Evolutionary conservation across 2,888 invertebrate genomes (phyloP), one percentile per base, ranked within the genome.

Genomic region (Phaonia tiefii): DNA sequence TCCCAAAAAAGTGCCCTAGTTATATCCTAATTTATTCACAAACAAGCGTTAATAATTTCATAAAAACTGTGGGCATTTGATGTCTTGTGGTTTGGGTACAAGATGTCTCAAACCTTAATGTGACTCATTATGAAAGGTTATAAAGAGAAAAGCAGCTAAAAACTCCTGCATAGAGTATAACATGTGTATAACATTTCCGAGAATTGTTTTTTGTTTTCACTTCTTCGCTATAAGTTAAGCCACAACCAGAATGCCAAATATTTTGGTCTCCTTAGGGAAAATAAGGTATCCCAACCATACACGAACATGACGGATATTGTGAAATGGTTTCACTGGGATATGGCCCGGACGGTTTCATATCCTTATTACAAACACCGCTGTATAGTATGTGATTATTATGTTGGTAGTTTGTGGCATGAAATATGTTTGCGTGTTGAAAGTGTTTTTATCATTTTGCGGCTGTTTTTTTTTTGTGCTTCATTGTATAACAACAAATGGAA

Each of bases 391-490:
- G 69, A 69, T 69, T 69, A 69, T 56, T 54, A 67, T 67, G 66
- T 67, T 51, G 11, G n/a, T 26, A 17, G 8, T 20, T 25, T 26
- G 46, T 17, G 44, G 54, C 54, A 26, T 42, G 20, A 73, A 75
- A 56, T 51, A 65, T 49, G 73, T 37, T 80, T 76, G 76, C 76
- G 76, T 80, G 80, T 73, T 42, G 25, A 63, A 73, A 75, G 69
- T 70, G 58, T 70, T 80, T 80, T 80, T 73, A 49, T 76, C 75
- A 75, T 72, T 60, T 79, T 74, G 70, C 51, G 17, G 5, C 5
- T 31, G 31, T 31, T 31, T 3, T 31, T 31, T 3, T n/a, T 31
- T 31, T 3, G 4, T 8, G 8, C 31, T 31, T 3, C 31, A 5
- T 3, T 31, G 31, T 31, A 31, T 31, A 31, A 31, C 31, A 31